Conservation (phyloP, 2,888 invertebrate species). For the Melanophora roralis region DNA sequence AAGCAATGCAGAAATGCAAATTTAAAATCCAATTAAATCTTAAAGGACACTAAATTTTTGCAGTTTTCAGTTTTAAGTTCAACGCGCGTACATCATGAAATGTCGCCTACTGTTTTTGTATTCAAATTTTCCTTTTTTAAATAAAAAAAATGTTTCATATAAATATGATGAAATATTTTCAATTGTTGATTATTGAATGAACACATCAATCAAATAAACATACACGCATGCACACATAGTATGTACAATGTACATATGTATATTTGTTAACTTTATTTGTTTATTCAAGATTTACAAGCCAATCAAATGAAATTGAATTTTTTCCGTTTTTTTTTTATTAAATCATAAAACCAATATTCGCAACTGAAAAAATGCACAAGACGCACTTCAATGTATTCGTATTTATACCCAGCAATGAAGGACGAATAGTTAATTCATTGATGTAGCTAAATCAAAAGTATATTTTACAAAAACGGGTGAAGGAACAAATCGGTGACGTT, state of each 20-base stretch:
- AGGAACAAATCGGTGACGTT: too few species aligned
- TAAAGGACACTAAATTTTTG: slow-evolving; percentile 17
- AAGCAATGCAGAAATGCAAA: slow-evolving; percentile 23
- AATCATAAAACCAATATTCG: slow-evolving; percentile 23
- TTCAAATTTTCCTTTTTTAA: too few species aligned
- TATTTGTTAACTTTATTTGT: too few species aligned
- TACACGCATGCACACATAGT: not conserved
- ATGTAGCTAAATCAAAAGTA: too few species aligned
- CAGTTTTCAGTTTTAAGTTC: not conserved
- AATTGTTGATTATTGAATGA: slow-evolving; percentile 20
- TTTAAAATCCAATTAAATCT: slow-evolving; percentile 50
- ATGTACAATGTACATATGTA: too few species aligned
- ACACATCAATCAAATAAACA: slow-evolving; percentile 43
- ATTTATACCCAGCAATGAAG: too few species aligned
- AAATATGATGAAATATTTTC: not conserved
- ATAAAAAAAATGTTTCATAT: not conserved
- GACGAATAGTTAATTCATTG: too few species aligned
- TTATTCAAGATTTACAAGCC: not conserved
- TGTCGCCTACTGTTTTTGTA: not conserved
- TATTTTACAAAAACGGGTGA: too few species aligned
- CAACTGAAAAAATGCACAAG: not conserved
- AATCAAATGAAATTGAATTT: slow-evolving; percentile 40
- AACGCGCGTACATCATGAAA: not conserved
- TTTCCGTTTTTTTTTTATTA: slow-evolving; percentile 6
- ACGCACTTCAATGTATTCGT: too few species aligned